A percentile compares a stretch with the other conserved stretches of the same genome.
Conservation (phyloP, 2,888 invertebrate genomes). For the Spicauda simplicius region DNA sequence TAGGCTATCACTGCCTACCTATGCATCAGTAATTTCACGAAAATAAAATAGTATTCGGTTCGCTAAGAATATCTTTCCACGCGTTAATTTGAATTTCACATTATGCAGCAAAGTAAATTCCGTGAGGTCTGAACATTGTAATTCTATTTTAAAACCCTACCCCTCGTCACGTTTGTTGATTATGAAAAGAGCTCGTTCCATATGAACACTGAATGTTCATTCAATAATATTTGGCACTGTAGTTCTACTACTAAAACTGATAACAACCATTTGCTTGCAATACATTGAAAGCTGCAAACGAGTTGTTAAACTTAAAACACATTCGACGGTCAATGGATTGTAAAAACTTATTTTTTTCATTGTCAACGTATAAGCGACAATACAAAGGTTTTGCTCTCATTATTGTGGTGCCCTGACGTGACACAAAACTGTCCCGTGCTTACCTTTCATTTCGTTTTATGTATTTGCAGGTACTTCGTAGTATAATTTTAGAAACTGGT, state of each 20-base stretch:
- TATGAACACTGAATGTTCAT: not conserved
- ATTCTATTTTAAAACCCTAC: slow-evolving; percentile 3
- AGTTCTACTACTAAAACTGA: not conserved
- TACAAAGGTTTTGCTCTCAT: not conserved
- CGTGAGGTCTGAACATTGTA: slow-evolving; percentile 1
- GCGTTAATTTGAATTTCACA: not conserved
- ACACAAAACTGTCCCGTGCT: slow-evolving; percentile 12
- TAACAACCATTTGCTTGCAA: not conserved
- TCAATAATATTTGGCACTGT: slow-evolving; percentile 2
- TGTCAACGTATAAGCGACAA: not conserved
- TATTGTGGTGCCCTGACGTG: slow-evolving; percentile 8
- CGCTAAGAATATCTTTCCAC: not conserved
- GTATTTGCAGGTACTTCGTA: slow-evolving; percentile 8
- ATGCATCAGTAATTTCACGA: too few species aligned
- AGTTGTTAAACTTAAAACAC: not conserved
- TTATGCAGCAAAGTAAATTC: not conserved
- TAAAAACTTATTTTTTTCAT: not conserved
- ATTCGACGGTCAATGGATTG: not conserved
- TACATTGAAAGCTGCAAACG: not conserved
- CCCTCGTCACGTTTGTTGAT: slow-evolving; percentile 7
- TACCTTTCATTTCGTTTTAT: slow-evolving; percentile 24
- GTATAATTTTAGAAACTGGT: slow-evolving; percentile 1
- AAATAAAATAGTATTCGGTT: too few species aligned
- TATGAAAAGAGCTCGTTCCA: not conserved
- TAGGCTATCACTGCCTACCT: too few species aligned